phyloP scores from a whole-genome alignment of 2,797 vertebrate genomes.

The Lagocephalus sceleratus region DNA sequence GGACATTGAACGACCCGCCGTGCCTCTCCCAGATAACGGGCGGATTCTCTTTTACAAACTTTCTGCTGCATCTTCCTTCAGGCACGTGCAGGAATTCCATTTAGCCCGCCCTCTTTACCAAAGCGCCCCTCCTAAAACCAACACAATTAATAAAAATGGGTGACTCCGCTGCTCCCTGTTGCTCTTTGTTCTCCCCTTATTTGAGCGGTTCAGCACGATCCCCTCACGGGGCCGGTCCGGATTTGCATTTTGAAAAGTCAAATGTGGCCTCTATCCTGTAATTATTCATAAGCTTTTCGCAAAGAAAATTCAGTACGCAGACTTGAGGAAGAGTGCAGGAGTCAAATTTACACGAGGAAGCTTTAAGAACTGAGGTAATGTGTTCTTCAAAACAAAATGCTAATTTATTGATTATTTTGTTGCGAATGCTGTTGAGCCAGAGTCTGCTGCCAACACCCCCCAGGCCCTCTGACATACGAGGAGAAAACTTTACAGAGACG shows the following conservation, averaged over 20 bases:
- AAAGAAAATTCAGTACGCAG: conserved; percentile 6
- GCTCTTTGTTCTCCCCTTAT: conserved; percentile 49
- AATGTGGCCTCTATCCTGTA: conserved; percentile 35
- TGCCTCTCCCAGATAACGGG: conserved; percentile 35
- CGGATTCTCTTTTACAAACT: conserved; percentile 28
- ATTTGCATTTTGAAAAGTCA: conserved; percentile 65
- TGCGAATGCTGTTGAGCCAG: not conserved
- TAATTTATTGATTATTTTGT: not conserved
- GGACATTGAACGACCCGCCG: conserved; percentile 33
- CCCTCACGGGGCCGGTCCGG: conserved; percentile 22
- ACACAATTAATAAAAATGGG: conserved; percentile 69
- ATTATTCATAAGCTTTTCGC: conserved; percentile 41
- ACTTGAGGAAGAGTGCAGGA: no score
- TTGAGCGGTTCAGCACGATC: conserved; percentile 43
- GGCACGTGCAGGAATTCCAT: conserved; percentile 56
- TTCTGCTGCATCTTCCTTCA: conserved; percentile 24
- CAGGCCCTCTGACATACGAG: no score
- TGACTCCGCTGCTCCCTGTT: conserved; percentile 56
- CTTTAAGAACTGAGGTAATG: no score
- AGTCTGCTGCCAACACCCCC: conserved; percentile 1
- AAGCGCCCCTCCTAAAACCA: conserved; percentile 63
- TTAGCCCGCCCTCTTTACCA: conserved; percentile 63
- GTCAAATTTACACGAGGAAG: no score
- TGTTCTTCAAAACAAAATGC: not conserved
- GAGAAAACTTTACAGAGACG: no score